A percentile compares a stretch with the other conserved stretches of the same genome.
Evolutionary conservation across 2,888 invertebrate species (phyloP).

Genomic region (Amblyjoppa fuscipennis): DNA sequence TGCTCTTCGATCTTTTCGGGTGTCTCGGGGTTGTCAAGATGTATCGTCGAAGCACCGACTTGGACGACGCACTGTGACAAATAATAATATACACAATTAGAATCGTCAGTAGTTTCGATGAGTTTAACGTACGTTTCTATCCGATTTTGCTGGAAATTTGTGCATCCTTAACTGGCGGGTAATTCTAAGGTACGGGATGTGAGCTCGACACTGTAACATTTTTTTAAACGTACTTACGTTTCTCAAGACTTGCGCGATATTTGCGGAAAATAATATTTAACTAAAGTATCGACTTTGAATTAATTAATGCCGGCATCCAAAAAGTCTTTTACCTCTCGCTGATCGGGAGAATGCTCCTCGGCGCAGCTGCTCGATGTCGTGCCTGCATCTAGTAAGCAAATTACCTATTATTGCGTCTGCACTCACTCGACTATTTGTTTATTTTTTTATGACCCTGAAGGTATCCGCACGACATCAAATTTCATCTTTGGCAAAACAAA

Average conservation of each 20-base stretch:
- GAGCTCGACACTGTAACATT: too few species aligned
- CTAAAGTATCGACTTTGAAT: background rate
- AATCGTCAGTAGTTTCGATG: too few species aligned
- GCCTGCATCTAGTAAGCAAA: constrained; percentile 75
- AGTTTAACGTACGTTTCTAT: too few species aligned
- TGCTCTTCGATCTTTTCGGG: constrained; percentile 78
- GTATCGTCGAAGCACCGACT: constrained; percentile 80
- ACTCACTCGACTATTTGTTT: background rate
- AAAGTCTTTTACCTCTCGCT: constrained; percentile 73
- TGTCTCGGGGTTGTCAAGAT: constrained; percentile 79
- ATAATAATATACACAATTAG: too few species aligned
- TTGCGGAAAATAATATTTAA: too few species aligned
- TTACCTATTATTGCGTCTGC: background rate
- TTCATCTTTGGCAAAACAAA: background rate
- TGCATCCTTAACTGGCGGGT: too few species aligned
- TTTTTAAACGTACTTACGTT: too few species aligned
- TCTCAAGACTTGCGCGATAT: too few species aligned
- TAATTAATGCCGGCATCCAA: background rate
- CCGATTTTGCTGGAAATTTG: too few species aligned
- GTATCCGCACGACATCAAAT: too few species aligned
- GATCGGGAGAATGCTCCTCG: constrained; percentile 78
- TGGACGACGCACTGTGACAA: constrained; percentile 81
- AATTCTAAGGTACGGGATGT: too few species aligned
- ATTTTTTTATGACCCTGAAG: background rate
- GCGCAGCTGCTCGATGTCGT: constrained; percentile 77